Percentiles rank a stretch among this genome's conserved stretches.
phyloP scores from a whole-genome alignment of 2,797 vertebrate species.

The Sebastes iracundus region DNA sequence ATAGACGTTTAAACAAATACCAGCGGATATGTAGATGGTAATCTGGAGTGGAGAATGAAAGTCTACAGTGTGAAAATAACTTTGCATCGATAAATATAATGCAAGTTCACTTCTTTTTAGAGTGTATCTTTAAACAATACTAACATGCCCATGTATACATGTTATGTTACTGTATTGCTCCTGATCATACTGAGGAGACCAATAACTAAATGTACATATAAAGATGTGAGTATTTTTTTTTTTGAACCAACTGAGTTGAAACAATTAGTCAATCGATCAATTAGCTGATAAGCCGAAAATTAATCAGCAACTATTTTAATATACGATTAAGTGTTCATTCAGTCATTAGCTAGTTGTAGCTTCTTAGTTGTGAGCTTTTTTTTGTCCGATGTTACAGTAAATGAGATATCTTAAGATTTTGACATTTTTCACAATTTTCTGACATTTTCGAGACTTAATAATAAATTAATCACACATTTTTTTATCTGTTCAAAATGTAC shows the following conservation, averaged over 20 bases:
- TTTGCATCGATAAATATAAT: slow-evolving; percentile 4
- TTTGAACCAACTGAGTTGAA: neutral
- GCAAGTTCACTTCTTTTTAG: neutral
- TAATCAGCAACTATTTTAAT: rapidly evolving
- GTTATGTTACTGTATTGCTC: neutral
- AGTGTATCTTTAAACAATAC: neutral
- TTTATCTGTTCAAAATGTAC: no score
- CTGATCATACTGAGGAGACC: neutral
- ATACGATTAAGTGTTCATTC: neutral
- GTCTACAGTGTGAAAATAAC: neutral
- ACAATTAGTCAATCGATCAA: neutral
- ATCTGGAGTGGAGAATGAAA: neutral
- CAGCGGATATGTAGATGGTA: neutral
- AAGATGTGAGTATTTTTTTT: neutral
- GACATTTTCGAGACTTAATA: no score
- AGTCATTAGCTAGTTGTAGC: neutral
- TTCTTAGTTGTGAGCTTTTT: neutral
- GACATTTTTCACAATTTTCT: no score
- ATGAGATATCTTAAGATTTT: no score
- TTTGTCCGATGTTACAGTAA: neutral
- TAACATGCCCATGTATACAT: neutral
- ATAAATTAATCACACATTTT: no score
- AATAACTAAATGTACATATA: neutral
- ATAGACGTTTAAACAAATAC: slow-evolving; percentile 37
- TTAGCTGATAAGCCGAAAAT: neutral